Percentiles rank a stretch among this genome's conserved stretches.
Conservation (phyloP, 2,797 vertebrate genomes). For the Danio albolineatus region DNA sequence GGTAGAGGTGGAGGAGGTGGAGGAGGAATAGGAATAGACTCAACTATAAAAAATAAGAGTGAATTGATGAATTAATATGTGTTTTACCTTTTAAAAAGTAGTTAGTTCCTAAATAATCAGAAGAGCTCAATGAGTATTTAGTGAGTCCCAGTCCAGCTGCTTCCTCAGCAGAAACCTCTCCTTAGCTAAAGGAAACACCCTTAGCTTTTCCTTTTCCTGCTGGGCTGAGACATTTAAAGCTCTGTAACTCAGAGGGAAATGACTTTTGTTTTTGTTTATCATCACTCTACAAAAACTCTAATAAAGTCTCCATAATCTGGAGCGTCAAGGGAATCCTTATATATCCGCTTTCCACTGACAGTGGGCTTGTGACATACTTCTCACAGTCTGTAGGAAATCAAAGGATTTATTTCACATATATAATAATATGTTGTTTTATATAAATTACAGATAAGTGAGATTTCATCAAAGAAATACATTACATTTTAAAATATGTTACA, state of each 20-base stretch:
- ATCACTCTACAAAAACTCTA: neutral
- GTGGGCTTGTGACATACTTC: neutral
- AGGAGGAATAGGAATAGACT: constrained; percentile 42
- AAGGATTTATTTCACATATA: neutral
- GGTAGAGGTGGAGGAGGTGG: constrained; percentile 74
- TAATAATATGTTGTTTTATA: neutral
- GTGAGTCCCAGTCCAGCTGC: constrained; percentile 53
- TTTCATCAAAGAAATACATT: neutral
- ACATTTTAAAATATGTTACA: too few species aligned
- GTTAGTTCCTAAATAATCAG: neutral
- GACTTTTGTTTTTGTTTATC: constrained; percentile 8
- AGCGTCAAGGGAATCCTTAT: neutral
- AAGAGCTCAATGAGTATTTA: constrained; percentile 29
- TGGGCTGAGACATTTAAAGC: constrained; percentile 59
- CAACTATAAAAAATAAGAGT: constrained; percentile 49
- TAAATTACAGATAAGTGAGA: neutral
- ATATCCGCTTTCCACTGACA: neutral
- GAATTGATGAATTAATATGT: neutral
- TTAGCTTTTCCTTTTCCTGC: constrained; percentile 75
- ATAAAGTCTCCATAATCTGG: neutral
- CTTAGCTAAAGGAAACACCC: constrained; percentile 70
- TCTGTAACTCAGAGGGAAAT: constrained; percentile 18
- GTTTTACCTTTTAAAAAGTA: neutral
- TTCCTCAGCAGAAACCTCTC: constrained; percentile 52
- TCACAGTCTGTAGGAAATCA: neutral